phyloP scores from a whole-genome alignment of 1,140 invertebrate species.

The Aphidius ervi region DNA sequence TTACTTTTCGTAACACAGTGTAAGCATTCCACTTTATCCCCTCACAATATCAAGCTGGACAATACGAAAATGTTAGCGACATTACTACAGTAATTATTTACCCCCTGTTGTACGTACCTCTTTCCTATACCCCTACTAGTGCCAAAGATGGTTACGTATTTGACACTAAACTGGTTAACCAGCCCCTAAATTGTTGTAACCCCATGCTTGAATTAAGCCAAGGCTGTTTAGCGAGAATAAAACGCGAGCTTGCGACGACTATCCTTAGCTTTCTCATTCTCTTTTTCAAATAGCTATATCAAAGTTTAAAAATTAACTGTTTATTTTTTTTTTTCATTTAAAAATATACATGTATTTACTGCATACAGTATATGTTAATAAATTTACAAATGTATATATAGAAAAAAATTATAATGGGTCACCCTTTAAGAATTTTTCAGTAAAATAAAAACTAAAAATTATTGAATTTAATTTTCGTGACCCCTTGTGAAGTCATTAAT shows the following conservation, averaged over 20 bases:
- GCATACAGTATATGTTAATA: too few relatives aligned
- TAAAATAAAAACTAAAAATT: constrained; percentile 16
- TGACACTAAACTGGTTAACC: constrained; percentile 44
- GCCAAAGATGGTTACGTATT: constrained; percentile 35
- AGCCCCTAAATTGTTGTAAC: constrained; percentile 43
- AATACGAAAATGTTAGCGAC: constrained; percentile 23
- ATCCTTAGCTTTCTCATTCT: too few relatives aligned
- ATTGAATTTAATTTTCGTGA: constrained; percentile 25
- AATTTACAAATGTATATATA: too few relatives aligned
- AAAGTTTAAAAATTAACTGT: too few relatives aligned
- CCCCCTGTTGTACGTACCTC: constrained; percentile 19
- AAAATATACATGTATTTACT: too few relatives aligned
- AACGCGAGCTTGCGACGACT: too few relatives aligned
- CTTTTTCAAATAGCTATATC: too few relatives aligned
- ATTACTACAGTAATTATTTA: constrained; percentile 42
- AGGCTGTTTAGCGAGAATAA: not conserved
- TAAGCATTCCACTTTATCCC: constrained; percentile 15
- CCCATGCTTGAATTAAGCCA: constrained; percentile 21
- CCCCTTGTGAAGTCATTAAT: constrained; percentile 21
- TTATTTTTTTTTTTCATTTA: too few relatives aligned
- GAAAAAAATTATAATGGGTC: too few relatives aligned
- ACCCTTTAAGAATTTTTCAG: constrained; percentile 10
- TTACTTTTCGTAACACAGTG: too few relatives aligned
- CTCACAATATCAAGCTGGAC: constrained; percentile 19
- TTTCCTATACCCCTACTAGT: constrained; percentile 7